Evolutionary conservation across 35 echinoderm and acorn worm species (phyloP).

Genomic region (Apostichopus parvimensis): DNA sequence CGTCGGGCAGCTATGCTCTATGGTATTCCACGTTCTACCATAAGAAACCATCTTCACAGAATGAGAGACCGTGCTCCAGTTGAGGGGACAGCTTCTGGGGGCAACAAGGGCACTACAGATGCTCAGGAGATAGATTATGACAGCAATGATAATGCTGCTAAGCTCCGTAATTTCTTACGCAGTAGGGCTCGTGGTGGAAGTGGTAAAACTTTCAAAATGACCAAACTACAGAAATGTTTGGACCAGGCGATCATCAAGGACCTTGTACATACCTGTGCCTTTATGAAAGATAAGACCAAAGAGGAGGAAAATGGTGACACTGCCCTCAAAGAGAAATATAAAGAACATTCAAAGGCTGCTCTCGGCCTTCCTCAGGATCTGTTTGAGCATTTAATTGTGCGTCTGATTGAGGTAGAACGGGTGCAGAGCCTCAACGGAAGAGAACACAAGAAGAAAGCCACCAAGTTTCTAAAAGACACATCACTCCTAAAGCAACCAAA

Average conservation of each 20-base stretch:
- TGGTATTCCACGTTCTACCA: slow-evolving; percentile 98
- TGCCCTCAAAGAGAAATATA: slow-evolving; percentile 26
- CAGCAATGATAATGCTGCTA: slow-evolving; percentile 62
- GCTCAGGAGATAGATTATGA: slow-evolving; percentile 64
- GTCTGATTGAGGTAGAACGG: slow-evolving; percentile 62
- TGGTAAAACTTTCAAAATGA: slow-evolving; percentile 65
- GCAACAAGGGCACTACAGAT: slow-evolving; percentile 31
- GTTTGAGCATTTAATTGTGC: slow-evolving; percentile 71
- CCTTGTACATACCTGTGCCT: slow-evolving; percentile 69
- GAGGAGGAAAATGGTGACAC: slow-evolving; percentile 40
- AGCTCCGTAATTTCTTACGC: slow-evolving; percentile 72
- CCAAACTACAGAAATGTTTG: slow-evolving; percentile 65
- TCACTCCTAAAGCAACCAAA: slow-evolving; percentile 64
- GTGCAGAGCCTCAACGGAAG: slow-evolving; percentile 62
- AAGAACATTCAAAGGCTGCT: slow-evolving; percentile 51
- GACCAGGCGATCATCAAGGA: slow-evolving; percentile 77
- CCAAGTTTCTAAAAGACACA: slow-evolving; percentile 57
- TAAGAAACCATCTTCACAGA: slow-evolving; percentile 95
- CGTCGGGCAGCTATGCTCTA: slow-evolving; percentile 92
- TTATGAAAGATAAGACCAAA: slow-evolving; percentile 45
- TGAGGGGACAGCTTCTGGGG: slow-evolving; percentile 22
- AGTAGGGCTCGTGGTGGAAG: slow-evolving; percentile 64
- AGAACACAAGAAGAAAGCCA: slow-evolving; percentile 58
- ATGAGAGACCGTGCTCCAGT: slow-evolving; percentile 26
- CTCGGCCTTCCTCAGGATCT: slow-evolving; percentile 62